phyloP scores from a whole-genome alignment of 2,113 vertebrate species.

The Eidolon helvum region DNA sequence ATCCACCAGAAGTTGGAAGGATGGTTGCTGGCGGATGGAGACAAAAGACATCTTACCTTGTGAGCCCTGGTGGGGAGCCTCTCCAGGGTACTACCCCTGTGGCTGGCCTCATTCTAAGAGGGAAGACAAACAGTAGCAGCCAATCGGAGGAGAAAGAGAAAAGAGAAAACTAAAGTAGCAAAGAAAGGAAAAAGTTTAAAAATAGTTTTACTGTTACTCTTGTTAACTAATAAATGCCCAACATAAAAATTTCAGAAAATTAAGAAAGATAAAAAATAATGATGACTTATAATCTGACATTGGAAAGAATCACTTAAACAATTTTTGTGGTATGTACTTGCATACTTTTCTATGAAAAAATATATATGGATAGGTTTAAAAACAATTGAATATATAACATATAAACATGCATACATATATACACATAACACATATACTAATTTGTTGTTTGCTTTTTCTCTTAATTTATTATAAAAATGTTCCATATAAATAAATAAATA shows the following conservation, averaged over 20 bases:
- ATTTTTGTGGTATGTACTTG: background rate
- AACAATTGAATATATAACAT: background rate
- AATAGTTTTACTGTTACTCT: conserved; percentile 4
- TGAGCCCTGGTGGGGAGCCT: background rate
- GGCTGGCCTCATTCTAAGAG: background rate
- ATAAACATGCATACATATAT: background rate
- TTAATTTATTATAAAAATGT: background rate
- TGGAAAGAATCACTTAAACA: background rate
- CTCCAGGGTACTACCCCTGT: background rate
- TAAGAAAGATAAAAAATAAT: background rate
- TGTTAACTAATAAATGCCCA: background rate
- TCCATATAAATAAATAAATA: background rate
- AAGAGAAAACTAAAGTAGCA: background rate
- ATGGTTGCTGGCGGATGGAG: background rate
- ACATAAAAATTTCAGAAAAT: background rate
- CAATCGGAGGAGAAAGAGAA: background rate
- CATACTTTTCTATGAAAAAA: conserved; percentile 18
- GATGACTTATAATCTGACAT: background rate
- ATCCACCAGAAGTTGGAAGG: background rate
- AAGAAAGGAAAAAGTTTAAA: background rate
- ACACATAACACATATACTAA: background rate
- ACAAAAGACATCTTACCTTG: background rate
- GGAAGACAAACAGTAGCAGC: background rate
- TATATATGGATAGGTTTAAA: background rate
- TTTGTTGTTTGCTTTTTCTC: background rate